These are phyloP conservation scores for Formica aserva DNA, from an alignment of 2,888 invertebrate species.

Conservation along the genomic window DNA sequence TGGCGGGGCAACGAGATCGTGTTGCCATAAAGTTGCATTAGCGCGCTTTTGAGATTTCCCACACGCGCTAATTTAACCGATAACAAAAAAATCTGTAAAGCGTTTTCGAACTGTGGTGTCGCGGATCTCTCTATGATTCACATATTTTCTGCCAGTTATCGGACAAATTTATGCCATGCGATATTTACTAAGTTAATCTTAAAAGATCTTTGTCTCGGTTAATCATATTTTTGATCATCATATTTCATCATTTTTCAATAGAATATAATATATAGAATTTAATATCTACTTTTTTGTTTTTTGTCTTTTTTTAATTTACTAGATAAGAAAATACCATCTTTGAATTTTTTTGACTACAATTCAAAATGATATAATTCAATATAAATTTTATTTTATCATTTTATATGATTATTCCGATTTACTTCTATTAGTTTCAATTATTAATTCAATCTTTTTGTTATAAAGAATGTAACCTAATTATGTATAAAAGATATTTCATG, in stretches of 20 bases:
- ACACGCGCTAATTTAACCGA: conserved; percentile 18
- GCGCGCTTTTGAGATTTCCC: conserved; percentile 23
- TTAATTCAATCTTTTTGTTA: conserved; percentile 13
- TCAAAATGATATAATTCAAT: not conserved
- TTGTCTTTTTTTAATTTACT: not conserved
- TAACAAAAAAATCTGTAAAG: not conserved
- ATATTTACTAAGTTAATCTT: not conserved
- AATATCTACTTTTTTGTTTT: not conserved
- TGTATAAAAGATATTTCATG: not conserved
- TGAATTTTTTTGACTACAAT: not conserved
- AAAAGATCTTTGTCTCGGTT: not conserved
- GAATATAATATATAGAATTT: not conserved
- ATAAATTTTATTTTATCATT: not conserved
- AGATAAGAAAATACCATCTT: not conserved
- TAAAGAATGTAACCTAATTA: not conserved
- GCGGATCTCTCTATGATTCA: not conserved
- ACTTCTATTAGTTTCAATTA: not conserved
- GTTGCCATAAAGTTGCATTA: conserved; percentile 32
- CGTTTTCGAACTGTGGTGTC: not conserved
- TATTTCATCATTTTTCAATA: not conserved
- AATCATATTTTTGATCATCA: not conserved
- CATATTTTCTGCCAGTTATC: not conserved
- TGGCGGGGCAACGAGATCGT: conserved; percentile 3
- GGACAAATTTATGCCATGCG: not conserved
- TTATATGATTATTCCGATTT: not conserved